A percentile compares a stretch with the other conserved stretches of the same genome.
Conservation (phyloP, 2,113 vertebrate species). For the Puma concolor region DNA sequence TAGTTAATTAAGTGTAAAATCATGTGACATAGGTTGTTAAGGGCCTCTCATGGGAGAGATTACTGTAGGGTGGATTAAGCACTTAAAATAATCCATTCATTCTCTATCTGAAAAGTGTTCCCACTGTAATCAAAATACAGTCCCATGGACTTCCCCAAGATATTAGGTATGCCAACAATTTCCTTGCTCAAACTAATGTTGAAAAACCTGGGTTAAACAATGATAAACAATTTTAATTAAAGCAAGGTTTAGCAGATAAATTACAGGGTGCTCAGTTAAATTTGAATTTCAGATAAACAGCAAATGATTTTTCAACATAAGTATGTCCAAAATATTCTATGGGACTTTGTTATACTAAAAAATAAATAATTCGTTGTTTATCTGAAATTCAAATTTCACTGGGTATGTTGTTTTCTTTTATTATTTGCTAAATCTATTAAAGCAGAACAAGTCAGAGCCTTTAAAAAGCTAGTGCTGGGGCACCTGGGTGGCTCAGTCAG, state of each 20-base stretch:
- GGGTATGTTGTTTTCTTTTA: background rate
- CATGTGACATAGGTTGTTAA: background rate
- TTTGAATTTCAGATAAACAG: conserved; percentile 11
- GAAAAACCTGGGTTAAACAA: background rate
- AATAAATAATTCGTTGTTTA: background rate
- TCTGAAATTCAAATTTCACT: background rate
- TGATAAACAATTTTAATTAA: background rate
- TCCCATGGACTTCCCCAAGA: background rate
- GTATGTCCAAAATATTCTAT: background rate
- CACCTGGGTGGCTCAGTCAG: no score
- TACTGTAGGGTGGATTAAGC: background rate
- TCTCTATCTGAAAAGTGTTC: background rate
- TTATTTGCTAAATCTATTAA: background rate
- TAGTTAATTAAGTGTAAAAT: background rate
- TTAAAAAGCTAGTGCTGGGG: background rate
- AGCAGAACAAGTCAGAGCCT: background rate
- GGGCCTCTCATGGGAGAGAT: background rate
- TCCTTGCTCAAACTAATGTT: background rate
- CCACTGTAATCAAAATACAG: background rate
- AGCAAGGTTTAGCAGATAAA: background rate
- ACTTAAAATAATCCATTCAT: background rate
- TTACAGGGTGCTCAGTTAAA: background rate
- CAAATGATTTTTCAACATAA: background rate
- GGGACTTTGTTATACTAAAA: background rate
- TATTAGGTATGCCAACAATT: background rate